A percentile compares a stretch with the other conserved stretches of the same genome.
These are phyloP conservation scores for Lasioglossum oenotherae DNA, from an alignment of 2,888 invertebrate species.

Conservation along the genomic window DNA sequence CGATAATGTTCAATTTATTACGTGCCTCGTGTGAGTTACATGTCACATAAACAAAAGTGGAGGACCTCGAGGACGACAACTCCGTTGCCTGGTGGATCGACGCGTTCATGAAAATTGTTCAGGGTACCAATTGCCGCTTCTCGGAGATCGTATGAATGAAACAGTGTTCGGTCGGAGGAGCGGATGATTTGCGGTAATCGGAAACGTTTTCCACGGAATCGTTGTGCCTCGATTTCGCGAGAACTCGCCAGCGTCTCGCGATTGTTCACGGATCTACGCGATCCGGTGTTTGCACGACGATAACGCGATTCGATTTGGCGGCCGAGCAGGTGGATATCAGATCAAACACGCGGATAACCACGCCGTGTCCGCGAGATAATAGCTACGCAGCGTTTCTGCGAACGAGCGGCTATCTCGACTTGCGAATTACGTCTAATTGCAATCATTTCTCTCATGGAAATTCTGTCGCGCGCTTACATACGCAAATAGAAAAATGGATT, in stretches of 20 bases:
- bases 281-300: constrained; percentile 25
- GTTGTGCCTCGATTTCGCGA: neutral
- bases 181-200: neutral
- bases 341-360: constrained; percentile 28
- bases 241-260: neutral
- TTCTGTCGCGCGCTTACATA: neutral
- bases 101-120: neutral
- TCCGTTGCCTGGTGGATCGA: neutral
- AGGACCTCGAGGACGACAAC: neutral
- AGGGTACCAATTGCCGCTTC: neutral
- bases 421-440: neutral
- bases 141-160: neutral
- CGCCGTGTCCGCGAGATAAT: constrained; percentile 20
- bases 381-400: neutral
- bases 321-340: constrained; percentile 5
- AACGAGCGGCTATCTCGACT: neutral
- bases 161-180: neutral
- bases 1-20: neutral
- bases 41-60: neutral
- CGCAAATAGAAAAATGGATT: neutral
- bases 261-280: neutral
- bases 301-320: constrained; percentile 35
- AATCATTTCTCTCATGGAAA: neutral
- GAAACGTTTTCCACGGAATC: neutral
- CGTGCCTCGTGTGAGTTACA: neutral